Percentiles rank a stretch among this genome's conserved stretches.
These are phyloP conservation scores for Trachelus iudaicus DNA, from an alignment of 2,888 invertebrate genomes.

Conservation along the genomic window DNA sequence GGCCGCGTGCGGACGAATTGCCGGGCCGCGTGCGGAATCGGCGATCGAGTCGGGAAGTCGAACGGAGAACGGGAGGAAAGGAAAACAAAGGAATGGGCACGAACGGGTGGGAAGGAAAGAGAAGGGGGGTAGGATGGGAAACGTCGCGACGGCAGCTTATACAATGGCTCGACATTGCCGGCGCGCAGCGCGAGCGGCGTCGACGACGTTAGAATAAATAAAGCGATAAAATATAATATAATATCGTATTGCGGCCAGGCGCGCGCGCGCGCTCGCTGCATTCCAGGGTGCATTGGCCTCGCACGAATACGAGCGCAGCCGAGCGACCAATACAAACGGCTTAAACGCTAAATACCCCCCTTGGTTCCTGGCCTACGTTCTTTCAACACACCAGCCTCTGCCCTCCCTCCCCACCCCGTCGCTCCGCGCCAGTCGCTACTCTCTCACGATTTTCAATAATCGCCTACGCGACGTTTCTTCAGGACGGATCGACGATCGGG, in stretches of 20 bases:
- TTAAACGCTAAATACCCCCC: background rate
- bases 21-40: no score
- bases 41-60: no score
- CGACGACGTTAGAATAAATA: conserved; percentile 62
- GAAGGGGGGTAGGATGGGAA: no score
- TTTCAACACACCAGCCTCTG: conserved; percentile 33
- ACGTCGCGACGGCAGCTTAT: conserved; percentile 33
- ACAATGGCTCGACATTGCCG: background rate
- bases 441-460: background rate
- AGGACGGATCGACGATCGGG: no score
- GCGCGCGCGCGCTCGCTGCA: conserved; percentile 44
- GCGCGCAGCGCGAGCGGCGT: background rate
- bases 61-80: background rate
- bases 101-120: background rate
- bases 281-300: conserved; percentile 60
- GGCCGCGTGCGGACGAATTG: no score
- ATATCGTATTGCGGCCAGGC: conserved; percentile 62
- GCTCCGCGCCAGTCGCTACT: background rate
- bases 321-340: conserved; percentile 31
- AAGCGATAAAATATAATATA: conserved; percentile 65
- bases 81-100: background rate
- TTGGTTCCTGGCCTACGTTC: no score
- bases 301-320: conserved; percentile 47
- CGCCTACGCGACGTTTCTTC: no score
- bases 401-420: conserved; percentile 20